Percentiles rank a stretch among this genome's conserved stretches.
Conservation (phyloP, 1,140 invertebrate species). For the Drosophila pectinifera region DNA sequence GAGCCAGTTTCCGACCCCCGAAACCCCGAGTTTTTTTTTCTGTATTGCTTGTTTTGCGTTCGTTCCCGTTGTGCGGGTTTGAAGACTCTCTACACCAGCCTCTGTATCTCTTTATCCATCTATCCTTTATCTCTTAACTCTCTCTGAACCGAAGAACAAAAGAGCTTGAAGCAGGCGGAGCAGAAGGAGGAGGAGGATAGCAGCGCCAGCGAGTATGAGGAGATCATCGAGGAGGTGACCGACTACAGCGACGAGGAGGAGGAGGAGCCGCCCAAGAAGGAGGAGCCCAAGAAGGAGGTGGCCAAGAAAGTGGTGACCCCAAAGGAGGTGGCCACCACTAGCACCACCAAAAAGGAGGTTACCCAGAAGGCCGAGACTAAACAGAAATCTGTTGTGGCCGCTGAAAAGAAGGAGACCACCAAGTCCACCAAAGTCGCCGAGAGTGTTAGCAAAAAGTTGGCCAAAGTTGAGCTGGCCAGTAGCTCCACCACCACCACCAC, state of each 20-base stretch:
- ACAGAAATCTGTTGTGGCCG: background rate
- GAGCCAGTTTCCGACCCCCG: conserved; percentile 4
- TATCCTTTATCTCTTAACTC: conserved; percentile 27
- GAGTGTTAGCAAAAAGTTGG: conserved; percentile 85
- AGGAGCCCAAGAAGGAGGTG: conserved; percentile 17
- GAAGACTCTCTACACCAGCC: no score
- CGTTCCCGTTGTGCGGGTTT: conserved; percentile 14
- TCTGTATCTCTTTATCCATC: conserved; percentile 27
- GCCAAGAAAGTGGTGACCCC: conserved; percentile 26
- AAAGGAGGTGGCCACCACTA: conserved; percentile 15
- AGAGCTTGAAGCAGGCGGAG: conserved; percentile 53
- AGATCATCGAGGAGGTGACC: conserved; percentile 83
- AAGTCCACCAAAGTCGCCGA: conserved; percentile 87
- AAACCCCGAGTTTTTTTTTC: conserved; percentile 2
- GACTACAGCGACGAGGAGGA: conserved; percentile 75
- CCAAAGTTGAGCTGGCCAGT: conserved; percentile 67
- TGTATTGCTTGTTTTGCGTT: conserved; percentile 44
- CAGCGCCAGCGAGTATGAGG: conserved; percentile 84
- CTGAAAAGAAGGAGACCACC: conserved; percentile 66
- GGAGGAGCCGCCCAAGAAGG: conserved; percentile 25
- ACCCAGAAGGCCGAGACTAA: conserved; percentile 28
- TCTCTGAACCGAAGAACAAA: conserved; percentile 57
- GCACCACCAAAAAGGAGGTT: conserved; percentile 47
- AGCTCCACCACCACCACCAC: conserved; percentile 27
- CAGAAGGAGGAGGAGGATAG: conserved; percentile 65